Conservation (phyloP, 2,113 vertebrate species). For the Heterotis niloticus region DNA sequence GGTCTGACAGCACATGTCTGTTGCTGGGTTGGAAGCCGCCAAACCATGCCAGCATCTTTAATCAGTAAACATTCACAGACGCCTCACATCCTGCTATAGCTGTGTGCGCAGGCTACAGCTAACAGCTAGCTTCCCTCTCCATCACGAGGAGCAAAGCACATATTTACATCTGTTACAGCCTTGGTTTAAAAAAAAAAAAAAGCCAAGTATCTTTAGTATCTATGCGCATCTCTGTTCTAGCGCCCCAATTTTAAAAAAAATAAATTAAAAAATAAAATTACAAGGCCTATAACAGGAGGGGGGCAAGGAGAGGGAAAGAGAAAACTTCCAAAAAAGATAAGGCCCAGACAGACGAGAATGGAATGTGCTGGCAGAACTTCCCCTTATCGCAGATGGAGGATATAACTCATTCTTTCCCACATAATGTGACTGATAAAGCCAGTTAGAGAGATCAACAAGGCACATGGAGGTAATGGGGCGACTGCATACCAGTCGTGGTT, state of each 20-base stretch:
- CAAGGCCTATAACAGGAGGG: not conserved
- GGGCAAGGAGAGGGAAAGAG: not conserved
- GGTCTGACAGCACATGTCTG: conserved; percentile 39
- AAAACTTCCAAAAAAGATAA: not conserved
- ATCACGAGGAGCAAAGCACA: not conserved
- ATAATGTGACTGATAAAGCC: not conserved
- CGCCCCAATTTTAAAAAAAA: no score
- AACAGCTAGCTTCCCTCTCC: not conserved
- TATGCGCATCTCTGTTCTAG: no score
- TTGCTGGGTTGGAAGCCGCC: conserved; percentile 34
- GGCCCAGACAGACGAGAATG: not conserved
- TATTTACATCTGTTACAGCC: conserved; percentile 1
- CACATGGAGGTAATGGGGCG: not conserved
- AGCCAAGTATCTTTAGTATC: no score
- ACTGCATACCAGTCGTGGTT: not conserved
- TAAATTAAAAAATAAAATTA: no score
- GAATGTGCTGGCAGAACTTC: not conserved
- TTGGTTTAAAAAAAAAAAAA: not conserved
- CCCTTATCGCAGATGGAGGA: not conserved
- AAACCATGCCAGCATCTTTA: conserved; percentile 31
- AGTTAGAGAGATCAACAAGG: not conserved
- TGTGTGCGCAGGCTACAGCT: no score
- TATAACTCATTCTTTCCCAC: not conserved
- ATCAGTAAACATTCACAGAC: conserved; percentile 21
- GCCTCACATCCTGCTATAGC: not conserved